Evolutionary conservation across 2,113 vertebrate genomes (phyloP), one percentile per base, ranked within the genome.

Genomic region (Recurvirostra avosetta): DNA sequence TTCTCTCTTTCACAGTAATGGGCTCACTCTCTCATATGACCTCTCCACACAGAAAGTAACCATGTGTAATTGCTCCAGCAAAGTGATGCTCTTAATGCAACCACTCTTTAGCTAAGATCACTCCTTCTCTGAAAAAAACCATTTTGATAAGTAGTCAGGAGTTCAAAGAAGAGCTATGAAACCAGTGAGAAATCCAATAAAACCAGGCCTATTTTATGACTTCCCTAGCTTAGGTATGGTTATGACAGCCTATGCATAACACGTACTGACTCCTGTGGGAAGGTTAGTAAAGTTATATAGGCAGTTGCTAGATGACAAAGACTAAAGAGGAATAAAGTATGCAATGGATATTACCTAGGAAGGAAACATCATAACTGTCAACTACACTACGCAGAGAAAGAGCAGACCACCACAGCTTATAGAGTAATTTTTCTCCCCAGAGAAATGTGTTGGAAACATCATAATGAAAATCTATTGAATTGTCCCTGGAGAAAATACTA

Each of bases 41-140:
- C 80, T 84, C 80, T 86, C 73, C 77, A 62, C 56, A 55, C 53
- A 82, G 91, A 89, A 93, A 91, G 94, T 86, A 84, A 86, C 66
- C 34, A 41, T 12, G 40, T 68, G 53, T 78, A 91, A 95, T 94
- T 93, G 68, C 72, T 77, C 43, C 2, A 2, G 55, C 75, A 93
- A 65, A 81, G 25, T 10, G 38, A 78, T 81, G 61, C 21, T 77
- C 20, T 71, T 90, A 90, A 84, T 86, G 56, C 70, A 91, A 41
- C n/a, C 8, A 1, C 73, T 65, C 55, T 82, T 88, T 38, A 72
- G 49, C 32, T 84, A 63, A 84, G 43, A 80, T 75, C 65, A 32
- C 27, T 68, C 36, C 26, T 83, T 62, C 40, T 67, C 32, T 72
- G n/a, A 52, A 86, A 58, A 68, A 78, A 36, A 76, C n/a, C 26